Percentiles rank a stretch among this genome's conserved stretches.
phyloP scores from a whole-genome alignment of 23 tunicate species.

The Halocynthia aurantium region DNA sequence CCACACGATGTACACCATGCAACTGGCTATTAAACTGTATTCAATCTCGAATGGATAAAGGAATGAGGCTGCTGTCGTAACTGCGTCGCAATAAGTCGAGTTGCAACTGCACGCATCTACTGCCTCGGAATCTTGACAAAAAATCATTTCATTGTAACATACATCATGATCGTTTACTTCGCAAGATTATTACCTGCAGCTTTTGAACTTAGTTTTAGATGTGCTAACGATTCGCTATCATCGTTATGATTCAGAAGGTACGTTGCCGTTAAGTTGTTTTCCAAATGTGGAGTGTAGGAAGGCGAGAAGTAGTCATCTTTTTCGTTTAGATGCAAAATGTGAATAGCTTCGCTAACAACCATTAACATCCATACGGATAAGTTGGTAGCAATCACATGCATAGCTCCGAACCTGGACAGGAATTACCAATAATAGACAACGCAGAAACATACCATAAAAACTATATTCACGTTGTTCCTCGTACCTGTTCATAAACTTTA shows the following conservation, averaged over 20 bases:
- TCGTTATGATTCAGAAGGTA: too few species aligned
- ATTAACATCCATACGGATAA: slow-evolving; percentile 60
- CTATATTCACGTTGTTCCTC: not conserved
- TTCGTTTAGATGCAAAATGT: too few species aligned
- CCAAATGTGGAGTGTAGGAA: too few species aligned
- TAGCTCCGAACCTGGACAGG: slow-evolving; percentile 55
- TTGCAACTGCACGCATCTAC: slow-evolving; percentile 37
- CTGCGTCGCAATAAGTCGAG: slow-evolving; percentile 35
- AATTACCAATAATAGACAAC: not conserved
- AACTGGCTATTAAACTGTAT: slow-evolving; percentile 73
- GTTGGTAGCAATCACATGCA: slow-evolving; percentile 84
- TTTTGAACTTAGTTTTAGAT: too few species aligned
- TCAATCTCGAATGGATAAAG: slow-evolving; percentile 81
- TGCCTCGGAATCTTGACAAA: too few species aligned
- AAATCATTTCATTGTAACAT: too few species aligned
- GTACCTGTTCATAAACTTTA: slow-evolving; percentile 33
- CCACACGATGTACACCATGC: slow-evolving; percentile 77
- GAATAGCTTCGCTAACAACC: slow-evolving; percentile 46
- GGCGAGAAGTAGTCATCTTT: too few species aligned
- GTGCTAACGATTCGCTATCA: too few species aligned
- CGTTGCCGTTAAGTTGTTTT: too few species aligned
- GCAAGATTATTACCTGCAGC: too few species aligned
- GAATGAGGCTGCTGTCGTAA: slow-evolving; percentile 44
- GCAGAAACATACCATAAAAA: not conserved
- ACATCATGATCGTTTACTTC: too few species aligned